Evolutionary conservation across 2,888 invertebrate genomes (phyloP).

Genomic region (Clitarchus hookeri): DNA sequence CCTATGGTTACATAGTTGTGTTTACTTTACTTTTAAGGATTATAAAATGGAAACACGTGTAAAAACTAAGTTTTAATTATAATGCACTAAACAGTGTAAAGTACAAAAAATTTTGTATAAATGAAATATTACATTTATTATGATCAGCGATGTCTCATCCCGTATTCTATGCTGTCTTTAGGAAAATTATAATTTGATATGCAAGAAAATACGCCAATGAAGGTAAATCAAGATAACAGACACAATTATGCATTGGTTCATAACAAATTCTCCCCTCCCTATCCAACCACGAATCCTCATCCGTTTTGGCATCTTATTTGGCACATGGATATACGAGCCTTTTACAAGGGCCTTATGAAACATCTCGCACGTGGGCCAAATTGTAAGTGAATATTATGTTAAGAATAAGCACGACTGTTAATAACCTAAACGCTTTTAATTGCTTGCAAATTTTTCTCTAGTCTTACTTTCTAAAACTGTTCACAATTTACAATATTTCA

Average conservation of each 20-base stretch:
- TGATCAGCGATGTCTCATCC: too few relatives aligned
- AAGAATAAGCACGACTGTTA: background rate
- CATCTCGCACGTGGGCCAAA: background rate
- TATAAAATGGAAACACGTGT: too few relatives aligned
- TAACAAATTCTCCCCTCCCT: background rate
- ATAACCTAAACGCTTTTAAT: background rate
- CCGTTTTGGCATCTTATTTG: background rate
- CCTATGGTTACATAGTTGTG: too few relatives aligned
- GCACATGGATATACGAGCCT: background rate
- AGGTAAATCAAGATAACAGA: too few relatives aligned
- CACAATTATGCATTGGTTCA: background rate
- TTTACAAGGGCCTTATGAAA: background rate
- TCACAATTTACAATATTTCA: background rate
- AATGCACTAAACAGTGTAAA: too few relatives aligned
- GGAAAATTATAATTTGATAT: too few relatives aligned
- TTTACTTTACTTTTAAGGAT: too few relatives aligned
- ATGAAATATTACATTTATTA: too few relatives aligned
- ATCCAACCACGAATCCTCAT: background rate
- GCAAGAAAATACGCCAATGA: too few relatives aligned
- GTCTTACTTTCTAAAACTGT: background rate
- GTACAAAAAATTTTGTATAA: too few relatives aligned
- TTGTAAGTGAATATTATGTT: conserved; percentile 9
- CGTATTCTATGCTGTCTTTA: too few relatives aligned
- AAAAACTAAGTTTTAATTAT: too few relatives aligned
- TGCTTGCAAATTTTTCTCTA: background rate